Percentiles rank a stretch among this genome's conserved stretches.
These are phyloP conservation scores for Tenthredo notha DNA, from an alignment of 2,888 invertebrate species.

Conservation along the genomic window DNA sequence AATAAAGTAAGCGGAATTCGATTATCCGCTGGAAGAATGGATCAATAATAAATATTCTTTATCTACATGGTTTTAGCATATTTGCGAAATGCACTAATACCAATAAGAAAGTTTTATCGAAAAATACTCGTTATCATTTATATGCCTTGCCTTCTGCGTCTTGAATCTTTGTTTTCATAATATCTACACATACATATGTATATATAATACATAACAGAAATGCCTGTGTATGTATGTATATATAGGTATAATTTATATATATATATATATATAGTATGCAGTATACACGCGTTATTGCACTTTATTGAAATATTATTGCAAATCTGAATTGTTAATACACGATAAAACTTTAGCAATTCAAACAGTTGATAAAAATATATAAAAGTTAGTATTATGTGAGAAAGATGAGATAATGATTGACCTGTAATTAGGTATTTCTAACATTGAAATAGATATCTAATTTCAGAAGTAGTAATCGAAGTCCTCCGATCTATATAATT, in stretches of 20 bases:
- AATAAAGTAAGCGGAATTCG: background rate
- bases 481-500: no score
- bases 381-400: no score
- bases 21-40: background rate
- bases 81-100: background rate
- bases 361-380: no score
- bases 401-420: no score
- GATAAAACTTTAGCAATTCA: no score
- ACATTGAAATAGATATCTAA: no score
- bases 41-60: background rate
- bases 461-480: no score
- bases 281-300: background rate
- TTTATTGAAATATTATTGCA: background rate
- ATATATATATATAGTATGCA: no score
- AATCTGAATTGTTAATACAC: no score
- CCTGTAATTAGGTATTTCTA: no score
- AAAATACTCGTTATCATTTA: background rate
- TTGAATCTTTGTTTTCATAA: slow-evolving; percentile 4
- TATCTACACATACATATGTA: background rate
- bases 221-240: no score
- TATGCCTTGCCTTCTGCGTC: background rate
- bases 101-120: background rate
- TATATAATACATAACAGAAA: background rate
- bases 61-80: background rate
- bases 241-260: background rate